phyloP scores from a whole-genome alignment of 2,888 invertebrate genomes.

The Polydrusus cervinus region DNA sequence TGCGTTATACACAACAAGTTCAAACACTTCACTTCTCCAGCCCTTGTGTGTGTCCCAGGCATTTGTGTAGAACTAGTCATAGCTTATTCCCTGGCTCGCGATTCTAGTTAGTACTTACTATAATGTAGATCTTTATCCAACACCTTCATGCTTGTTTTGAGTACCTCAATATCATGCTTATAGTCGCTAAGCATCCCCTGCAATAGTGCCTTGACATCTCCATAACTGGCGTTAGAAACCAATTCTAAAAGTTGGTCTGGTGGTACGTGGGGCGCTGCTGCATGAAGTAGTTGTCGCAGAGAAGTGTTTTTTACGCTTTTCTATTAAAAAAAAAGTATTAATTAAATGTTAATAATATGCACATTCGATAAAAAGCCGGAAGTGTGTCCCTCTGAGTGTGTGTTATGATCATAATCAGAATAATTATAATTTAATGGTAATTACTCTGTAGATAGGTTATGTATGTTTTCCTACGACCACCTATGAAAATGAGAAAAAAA shows the following conservation, averaged over 20 bases:
- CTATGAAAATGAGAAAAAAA: too few species aligned
- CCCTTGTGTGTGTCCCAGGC: too few species aligned
- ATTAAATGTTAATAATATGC: not conserved
- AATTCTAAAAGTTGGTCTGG: conserved; percentile 76
- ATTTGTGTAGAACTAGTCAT: not conserved
- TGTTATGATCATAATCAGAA: too few species aligned
- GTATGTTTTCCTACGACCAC: too few species aligned
- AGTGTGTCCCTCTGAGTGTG: too few species aligned
- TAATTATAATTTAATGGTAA: too few species aligned
- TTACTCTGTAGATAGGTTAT: too few species aligned
- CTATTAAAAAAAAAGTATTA: conserved; percentile 53
- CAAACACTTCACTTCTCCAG: too few species aligned
- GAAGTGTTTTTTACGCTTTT: conserved; percentile 69
- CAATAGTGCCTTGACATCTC: conserved; percentile 76
- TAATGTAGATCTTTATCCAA: conserved; percentile 82
- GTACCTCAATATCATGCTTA: conserved; percentile 82
- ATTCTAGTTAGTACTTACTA: conserved; percentile 61
- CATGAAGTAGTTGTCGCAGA: conserved; percentile 72
- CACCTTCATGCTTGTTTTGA: conserved; percentile 79
- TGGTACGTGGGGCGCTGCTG: conserved; percentile 75
- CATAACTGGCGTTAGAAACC: conserved; percentile 76
- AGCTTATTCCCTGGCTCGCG: too few species aligned
- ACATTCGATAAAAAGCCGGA: too few species aligned
- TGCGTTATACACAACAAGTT: too few species aligned
- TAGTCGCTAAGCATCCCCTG: conserved; percentile 85